phyloP scores from a whole-genome alignment of 2,797 vertebrate species.

The Tarsius wallacei region DNA sequence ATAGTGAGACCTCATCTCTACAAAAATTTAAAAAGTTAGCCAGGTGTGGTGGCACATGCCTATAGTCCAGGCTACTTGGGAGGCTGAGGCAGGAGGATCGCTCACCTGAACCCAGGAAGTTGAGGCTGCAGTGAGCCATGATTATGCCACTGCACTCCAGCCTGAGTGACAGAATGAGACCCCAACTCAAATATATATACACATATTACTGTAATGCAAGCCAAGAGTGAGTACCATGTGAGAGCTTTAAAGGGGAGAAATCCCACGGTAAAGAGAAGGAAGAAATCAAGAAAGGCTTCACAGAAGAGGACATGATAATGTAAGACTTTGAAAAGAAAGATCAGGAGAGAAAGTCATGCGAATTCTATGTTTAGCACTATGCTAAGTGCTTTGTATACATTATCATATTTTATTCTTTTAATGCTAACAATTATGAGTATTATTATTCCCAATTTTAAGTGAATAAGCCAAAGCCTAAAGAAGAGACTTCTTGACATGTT shows the following conservation, averaged over 20 bases:
- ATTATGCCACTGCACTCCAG: too few relatives aligned
- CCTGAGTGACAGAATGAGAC: too few relatives aligned
- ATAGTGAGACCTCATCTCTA: too few relatives aligned
- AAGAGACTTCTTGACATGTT: conserved; percentile 15
- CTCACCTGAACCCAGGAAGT: too few relatives aligned
- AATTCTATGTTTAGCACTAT: not conserved
- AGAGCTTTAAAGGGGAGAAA: not conserved
- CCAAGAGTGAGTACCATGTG: not conserved
- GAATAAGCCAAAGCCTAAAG: conserved; percentile 23
- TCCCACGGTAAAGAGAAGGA: not conserved
- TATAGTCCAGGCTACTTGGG: too few relatives aligned
- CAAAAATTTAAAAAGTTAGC: too few relatives aligned
- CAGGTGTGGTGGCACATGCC: too few relatives aligned
- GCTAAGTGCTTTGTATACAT: not conserved
- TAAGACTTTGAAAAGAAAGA: not conserved
- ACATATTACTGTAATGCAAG: not conserved
- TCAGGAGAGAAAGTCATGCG: not conserved
- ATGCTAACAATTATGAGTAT: not conserved
- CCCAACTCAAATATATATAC: too few relatives aligned
- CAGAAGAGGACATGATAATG: not conserved
- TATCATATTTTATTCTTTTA: not conserved
- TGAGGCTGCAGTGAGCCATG: too few relatives aligned
- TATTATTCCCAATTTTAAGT: not conserved
- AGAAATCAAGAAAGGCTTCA: not conserved
- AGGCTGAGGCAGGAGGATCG: too few relatives aligned